A percentile compares a stretch with the other conserved stretches of the same genome.
Conservation (phyloP, 2,888 invertebrate genomes). For the Drosophila vallismaia region DNA sequence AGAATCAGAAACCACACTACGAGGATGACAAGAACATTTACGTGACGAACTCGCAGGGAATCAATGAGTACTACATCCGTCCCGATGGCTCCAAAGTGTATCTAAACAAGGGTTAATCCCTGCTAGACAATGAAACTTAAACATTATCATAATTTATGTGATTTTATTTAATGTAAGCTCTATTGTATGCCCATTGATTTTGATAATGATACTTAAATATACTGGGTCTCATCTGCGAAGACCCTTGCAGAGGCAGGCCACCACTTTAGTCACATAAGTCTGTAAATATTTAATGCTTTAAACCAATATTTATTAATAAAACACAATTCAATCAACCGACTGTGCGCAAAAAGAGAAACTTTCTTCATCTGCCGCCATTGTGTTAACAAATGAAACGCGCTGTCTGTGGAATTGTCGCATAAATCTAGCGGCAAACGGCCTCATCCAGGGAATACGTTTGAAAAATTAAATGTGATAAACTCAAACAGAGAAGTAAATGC, state of each 20-base stretch:
- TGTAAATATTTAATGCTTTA: slow-evolving; percentile 61
- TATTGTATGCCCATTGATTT: neutral
- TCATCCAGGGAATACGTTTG: slow-evolving; percentile 57
- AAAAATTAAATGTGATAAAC: slow-evolving; percentile 72
- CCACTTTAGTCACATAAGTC: slow-evolving; percentile 45
- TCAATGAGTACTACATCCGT: slow-evolving; percentile 81
- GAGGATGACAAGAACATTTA: slow-evolving; percentile 81
- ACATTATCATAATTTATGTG: neutral
- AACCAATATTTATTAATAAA: slow-evolving; percentile 61
- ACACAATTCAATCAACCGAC: slow-evolving; percentile 48
- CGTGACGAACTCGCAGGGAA: slow-evolving; percentile 80
- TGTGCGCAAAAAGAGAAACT: slow-evolving; percentile 4
- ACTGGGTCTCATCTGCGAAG: slow-evolving; percentile 2
- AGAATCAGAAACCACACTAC: slow-evolving; percentile 45
- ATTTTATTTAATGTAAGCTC: neutral
- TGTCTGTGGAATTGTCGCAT: slow-evolving; percentile 57
- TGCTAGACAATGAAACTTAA: neutral
- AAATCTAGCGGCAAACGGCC: slow-evolving; percentile 65
- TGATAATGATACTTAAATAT: neutral
- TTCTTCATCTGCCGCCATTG: slow-evolving; percentile 41
- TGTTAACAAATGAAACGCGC: slow-evolving; percentile 53
- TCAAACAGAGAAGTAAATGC: slow-evolving; percentile 22
- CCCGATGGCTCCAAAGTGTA: slow-evolving; percentile 81
- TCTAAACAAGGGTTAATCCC: slow-evolving; percentile 52
- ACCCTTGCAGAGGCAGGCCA: slow-evolving; percentile 40